Percentiles rank a stretch among this genome's conserved stretches.
phyloP scores from a whole-genome alignment of 2,113 vertebrate species.

The Dissostichus mawsoni region DNA sequence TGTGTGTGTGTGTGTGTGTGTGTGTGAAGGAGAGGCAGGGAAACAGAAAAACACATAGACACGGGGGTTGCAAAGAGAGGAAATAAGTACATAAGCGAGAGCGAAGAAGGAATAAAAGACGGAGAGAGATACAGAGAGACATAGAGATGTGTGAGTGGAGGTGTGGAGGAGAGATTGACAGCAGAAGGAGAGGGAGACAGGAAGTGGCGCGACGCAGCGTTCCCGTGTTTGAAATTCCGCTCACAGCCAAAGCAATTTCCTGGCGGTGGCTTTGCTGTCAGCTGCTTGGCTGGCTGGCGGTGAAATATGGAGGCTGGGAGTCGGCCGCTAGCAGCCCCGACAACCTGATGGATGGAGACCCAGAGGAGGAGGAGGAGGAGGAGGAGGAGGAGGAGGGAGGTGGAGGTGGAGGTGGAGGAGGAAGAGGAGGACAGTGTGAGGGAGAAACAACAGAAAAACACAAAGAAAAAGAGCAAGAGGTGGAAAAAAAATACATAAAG shows the following conservation, averaged over 20 bases:
- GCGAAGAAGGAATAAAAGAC: constrained; percentile 35
- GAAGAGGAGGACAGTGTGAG: constrained; percentile 18
- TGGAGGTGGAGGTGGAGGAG: constrained; percentile 30
- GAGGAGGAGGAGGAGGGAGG: too few relatives aligned
- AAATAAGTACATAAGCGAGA: constrained; percentile 63
- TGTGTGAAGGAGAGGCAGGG: constrained; percentile 22
- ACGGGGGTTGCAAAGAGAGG: constrained; percentile 36
- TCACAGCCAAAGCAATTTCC: constrained; percentile 98
- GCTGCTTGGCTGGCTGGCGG: constrained; percentile 95
- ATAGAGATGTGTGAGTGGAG: constrained; percentile 60
- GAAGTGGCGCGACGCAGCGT: constrained; percentile 84
- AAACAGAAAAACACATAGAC: constrained; percentile 45
- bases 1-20: constrained; percentile 14
- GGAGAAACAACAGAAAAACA: too few relatives aligned
- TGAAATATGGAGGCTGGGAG: constrained; percentile 97
- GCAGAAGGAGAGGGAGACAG: constrained; percentile 52
- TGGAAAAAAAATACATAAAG: not conserved
- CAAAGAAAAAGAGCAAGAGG: too few relatives aligned
- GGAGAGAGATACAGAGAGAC: constrained; percentile 51
- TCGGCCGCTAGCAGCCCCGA: constrained; percentile 94
- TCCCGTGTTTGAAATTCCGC: constrained; percentile 95
- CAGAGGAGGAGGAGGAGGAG: constrained; percentile 82
- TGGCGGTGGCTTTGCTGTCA: constrained; percentile 97
- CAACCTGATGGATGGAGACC: constrained; percentile 97
- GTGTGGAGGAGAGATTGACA: constrained; percentile 41